A percentile compares a stretch with the other conserved stretches of the same genome.
Evolutionary conservation across 2,797 vertebrate species (phyloP).

Genomic region (Squalus acanthias): DNA sequence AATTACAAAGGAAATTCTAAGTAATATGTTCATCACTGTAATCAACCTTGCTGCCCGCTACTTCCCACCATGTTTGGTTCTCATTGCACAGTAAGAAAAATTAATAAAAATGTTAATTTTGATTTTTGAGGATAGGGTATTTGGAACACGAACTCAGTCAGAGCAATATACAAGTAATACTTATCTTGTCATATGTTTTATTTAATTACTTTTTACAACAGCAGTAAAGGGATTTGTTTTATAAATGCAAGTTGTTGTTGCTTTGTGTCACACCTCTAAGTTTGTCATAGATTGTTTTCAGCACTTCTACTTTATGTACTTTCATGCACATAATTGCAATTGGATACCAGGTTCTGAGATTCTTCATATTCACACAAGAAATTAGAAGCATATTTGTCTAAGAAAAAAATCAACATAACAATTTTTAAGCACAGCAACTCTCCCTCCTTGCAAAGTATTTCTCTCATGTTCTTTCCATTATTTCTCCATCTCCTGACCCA

Average conservation of each 20-base stretch:
- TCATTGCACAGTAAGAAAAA: not conserved
- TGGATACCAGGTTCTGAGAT: no score
- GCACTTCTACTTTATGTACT: not conserved
- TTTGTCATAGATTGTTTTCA: not conserved
- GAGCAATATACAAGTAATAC: not conserved
- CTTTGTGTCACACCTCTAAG: not conserved
- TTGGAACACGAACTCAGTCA: conserved; percentile 20
- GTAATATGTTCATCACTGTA: not conserved
- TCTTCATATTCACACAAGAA: not conserved
- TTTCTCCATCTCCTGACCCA: not conserved
- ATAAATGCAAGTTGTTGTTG: not conserved
- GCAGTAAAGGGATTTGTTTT: not conserved
- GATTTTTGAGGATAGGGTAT: not conserved
- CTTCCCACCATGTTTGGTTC: not conserved
- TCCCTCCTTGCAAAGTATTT: not conserved
- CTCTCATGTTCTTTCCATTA: not conserved
- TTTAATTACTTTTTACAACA: not conserved
- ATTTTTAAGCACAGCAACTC: not conserved
- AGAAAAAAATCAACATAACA: not conserved
- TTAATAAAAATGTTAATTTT: not conserved
- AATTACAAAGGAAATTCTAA: not conserved
- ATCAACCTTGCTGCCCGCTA: not conserved
- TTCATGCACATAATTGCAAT: not conserved
- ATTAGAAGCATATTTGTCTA: not conserved
- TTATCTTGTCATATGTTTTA: not conserved